Evolutionary conservation across 1,140 invertebrate genomes (phyloP).

Genomic region (Ridgeia piscesae): DNA sequence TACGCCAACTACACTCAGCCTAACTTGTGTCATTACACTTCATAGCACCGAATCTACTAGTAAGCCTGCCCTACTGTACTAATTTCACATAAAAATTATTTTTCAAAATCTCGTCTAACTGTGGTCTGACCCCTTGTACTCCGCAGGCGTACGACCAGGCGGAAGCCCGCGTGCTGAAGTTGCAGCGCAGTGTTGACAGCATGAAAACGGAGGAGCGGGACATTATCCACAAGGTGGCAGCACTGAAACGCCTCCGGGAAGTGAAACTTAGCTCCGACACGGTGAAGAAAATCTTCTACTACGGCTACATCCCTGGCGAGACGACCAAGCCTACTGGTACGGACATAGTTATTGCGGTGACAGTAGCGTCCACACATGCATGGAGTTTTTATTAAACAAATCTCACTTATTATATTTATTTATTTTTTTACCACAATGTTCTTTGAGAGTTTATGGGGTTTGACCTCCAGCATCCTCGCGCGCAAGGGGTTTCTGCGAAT

Average conservation of each 20-base stretch:
- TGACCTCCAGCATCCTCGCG: too few species aligned
- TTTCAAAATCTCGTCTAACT: too few species aligned
- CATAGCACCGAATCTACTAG: too few species aligned
- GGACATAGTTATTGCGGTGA: neutral
- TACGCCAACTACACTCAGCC: too few species aligned
- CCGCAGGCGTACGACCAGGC: constrained; percentile 9
- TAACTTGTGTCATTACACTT: too few species aligned
- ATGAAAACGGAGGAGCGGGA: constrained; percentile 26
- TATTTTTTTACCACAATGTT: too few species aligned
- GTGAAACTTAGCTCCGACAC: constrained; percentile 42
- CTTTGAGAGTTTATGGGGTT: too few species aligned
- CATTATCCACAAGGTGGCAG: constrained; percentile 31
- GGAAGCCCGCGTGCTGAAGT: neutral
- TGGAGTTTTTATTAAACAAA: neutral
- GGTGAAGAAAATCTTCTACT: constrained; percentile 39
- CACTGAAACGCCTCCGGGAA: constrained; percentile 36
- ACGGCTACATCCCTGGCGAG: constrained; percentile 37
- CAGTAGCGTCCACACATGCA: neutral
- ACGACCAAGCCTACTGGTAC: constrained; percentile 24
- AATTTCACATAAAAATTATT: too few species aligned
- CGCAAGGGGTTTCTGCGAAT: too few species aligned
- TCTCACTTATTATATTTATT: too few species aligned
- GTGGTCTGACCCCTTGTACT: neutral
- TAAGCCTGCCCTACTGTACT: too few species aligned
- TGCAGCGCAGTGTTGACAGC: constrained; percentile 28